These are phyloP conservation scores for Palythoa heliodiscus DNA, from an alignment of 92 coral and sea anemone species.

Conservation along the genomic window DNA sequence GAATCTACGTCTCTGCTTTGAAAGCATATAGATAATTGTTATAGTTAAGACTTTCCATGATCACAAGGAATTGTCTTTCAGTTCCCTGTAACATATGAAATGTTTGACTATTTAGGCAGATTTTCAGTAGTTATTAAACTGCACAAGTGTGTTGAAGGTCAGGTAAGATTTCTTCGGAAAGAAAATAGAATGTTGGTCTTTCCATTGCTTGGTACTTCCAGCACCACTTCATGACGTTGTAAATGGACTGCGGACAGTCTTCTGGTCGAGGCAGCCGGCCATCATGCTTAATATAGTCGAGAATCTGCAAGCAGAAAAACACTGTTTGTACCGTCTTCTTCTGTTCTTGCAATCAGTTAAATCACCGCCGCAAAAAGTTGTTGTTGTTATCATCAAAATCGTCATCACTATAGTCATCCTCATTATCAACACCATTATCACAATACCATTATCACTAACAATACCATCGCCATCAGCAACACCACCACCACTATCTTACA, in stretches of 20 bases:
- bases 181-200: slow-evolving; percentile 62
- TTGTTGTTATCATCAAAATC: neutral
- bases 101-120: too few relatives aligned
- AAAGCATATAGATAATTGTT: too few relatives aligned
- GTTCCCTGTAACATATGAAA: too few relatives aligned
- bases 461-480: too few relatives aligned
- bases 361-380: neutral
- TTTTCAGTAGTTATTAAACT: neutral
- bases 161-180: slow-evolving; percentile 47
- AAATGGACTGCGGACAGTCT: slow-evolving; percentile 71
- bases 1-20: too few relatives aligned
- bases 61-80: too few relatives aligned
- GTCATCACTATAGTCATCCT: neutral
- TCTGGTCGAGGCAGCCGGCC: slow-evolving; percentile 66
- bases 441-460: neutral
- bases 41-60: too few relatives aligned
- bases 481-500: too few relatives aligned
- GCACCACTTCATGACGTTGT: slow-evolving; percentile 64
- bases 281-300: slow-evolving; percentile 57
- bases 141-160: slow-evolving; percentile 12
- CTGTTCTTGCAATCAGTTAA: neutral
- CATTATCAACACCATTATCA: neutral
- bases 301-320: slow-evolving; percentile 50
- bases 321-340: neutral
- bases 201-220: slow-evolving; percentile 59